A percentile compares a stretch with the other conserved stretches of the same genome.
Conservation (phyloP, 2,797 vertebrate species). For the Alexandromys oeconomus region DNA sequence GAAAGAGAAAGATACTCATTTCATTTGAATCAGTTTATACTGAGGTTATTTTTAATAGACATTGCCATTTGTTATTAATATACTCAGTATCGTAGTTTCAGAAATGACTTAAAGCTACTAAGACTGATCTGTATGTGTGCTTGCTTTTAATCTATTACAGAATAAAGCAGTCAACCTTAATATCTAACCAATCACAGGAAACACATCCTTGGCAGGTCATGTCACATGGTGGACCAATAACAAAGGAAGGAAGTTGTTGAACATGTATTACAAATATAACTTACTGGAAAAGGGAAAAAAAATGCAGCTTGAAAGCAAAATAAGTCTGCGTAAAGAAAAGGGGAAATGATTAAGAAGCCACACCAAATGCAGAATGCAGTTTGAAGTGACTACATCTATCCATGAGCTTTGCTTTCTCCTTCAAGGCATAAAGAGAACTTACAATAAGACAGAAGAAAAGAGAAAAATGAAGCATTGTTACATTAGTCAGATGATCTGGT, state of each 20-base stretch:
- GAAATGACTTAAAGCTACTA: background rate
- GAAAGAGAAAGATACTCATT: background rate
- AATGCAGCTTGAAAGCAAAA: background rate
- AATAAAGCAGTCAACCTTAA: background rate
- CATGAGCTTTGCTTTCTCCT: conserved; percentile 34
- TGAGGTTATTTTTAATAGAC: background rate
- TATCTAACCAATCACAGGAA: background rate
- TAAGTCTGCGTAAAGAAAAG: background rate
- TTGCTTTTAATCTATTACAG: conserved; percentile 3
- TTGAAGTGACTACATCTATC: background rate
- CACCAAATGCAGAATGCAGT: background rate
- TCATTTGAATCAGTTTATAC: background rate
- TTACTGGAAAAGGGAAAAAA: background rate
- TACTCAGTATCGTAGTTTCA: background rate
- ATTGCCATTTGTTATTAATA: background rate
- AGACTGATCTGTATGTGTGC: background rate
- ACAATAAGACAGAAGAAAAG: background rate
- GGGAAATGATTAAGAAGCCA: background rate
- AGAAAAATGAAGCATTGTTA: background rate
- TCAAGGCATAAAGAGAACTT: background rate
- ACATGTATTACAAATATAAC: conserved; percentile 3
- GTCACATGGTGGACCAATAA: background rate
- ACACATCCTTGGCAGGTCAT: background rate
- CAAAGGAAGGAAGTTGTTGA: background rate
- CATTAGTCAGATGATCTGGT: background rate